These are phyloP conservation scores for Capitulum mitella DNA, from an alignment of 2,888 invertebrate species.

Conservation along the genomic window DNA sequence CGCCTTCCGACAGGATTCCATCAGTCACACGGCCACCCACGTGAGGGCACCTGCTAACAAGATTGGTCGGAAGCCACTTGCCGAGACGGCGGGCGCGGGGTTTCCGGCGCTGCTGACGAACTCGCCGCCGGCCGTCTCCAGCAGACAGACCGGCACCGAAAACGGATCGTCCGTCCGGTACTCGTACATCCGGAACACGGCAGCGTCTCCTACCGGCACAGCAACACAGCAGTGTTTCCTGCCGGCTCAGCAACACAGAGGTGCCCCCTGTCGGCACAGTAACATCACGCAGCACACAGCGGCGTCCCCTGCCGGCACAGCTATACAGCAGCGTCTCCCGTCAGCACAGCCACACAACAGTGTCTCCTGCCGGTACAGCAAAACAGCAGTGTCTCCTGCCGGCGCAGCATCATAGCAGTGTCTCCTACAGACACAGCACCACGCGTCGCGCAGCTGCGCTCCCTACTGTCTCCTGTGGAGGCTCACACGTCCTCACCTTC, in stretches of 20 bases:
- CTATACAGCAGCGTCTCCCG: neutral
- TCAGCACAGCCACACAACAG: neutral
- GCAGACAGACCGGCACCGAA: neutral
- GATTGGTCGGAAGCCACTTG: neutral
- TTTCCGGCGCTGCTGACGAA: conserved; percentile 2
- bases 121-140: neutral
- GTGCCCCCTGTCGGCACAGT: too few species aligned
- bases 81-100: neutral
- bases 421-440: too few species aligned
- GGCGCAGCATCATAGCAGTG: neutral
- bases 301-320: neutral
- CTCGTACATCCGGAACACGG: neutral
- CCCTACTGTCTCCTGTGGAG: neutral
- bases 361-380: too few species aligned
- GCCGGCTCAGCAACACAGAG: too few species aligned
- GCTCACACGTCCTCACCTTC: neutral
- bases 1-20: too few species aligned
- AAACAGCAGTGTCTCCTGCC: too few species aligned
- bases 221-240: too few species aligned
- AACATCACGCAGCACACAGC: neutral
- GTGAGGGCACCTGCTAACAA: too few species aligned
- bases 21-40: too few species aligned
- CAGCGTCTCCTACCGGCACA: too few species aligned
- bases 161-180: neutral
- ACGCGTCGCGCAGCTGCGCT: too few species aligned